Evolutionary conservation across 92 coral and sea anemone species (phyloP).

Genomic region (Nematostella vectensis): DNA sequence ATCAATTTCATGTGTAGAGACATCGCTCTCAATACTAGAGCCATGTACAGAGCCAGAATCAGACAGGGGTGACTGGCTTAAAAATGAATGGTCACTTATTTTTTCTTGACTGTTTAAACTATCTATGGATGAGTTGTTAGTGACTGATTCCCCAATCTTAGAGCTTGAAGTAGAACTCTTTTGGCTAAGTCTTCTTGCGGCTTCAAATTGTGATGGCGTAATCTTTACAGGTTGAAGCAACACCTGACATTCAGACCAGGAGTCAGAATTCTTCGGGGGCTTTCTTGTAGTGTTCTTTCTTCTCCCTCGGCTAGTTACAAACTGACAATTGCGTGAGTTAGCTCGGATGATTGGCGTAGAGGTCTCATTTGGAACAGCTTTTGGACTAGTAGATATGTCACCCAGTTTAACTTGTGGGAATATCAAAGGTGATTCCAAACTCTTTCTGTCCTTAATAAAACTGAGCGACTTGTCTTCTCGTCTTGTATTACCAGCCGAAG

Average conservation of each 20-base stretch:
- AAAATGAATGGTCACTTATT: too few relatives aligned
- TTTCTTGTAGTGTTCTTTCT: neutral
- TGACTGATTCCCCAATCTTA: too few relatives aligned
- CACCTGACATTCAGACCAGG: conserved; percentile 30
- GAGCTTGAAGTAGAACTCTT: conserved; percentile 10
- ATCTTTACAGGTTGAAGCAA: conserved; percentile 29
- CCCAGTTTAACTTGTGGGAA: neutral
- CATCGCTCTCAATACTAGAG: too few relatives aligned
- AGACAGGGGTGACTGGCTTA: too few relatives aligned
- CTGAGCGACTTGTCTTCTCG: too few relatives aligned
- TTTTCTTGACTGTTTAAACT: too few relatives aligned
- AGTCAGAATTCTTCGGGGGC: neutral
- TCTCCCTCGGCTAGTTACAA: conserved; percentile 8
- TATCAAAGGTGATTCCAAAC: conserved; percentile 5
- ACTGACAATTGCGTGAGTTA: conserved; percentile 17
- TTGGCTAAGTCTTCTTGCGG: conserved; percentile 3
- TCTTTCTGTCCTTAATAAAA: conserved; percentile 29
- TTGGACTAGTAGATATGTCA: too few relatives aligned
- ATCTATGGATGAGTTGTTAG: too few relatives aligned
- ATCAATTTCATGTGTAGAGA: too few relatives aligned
- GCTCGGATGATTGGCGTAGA: conserved; percentile 30
- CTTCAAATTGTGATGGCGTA: conserved; percentile 42
- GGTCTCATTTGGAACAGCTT: conserved; percentile 8
- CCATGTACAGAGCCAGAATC: too few relatives aligned
- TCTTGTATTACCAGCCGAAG: too few relatives aligned